Evolutionary conservation across 2,113 vertebrate species (phyloP), one percentile per base, ranked within the genome.

Genomic region (Hemicordylus capensis): DNA sequence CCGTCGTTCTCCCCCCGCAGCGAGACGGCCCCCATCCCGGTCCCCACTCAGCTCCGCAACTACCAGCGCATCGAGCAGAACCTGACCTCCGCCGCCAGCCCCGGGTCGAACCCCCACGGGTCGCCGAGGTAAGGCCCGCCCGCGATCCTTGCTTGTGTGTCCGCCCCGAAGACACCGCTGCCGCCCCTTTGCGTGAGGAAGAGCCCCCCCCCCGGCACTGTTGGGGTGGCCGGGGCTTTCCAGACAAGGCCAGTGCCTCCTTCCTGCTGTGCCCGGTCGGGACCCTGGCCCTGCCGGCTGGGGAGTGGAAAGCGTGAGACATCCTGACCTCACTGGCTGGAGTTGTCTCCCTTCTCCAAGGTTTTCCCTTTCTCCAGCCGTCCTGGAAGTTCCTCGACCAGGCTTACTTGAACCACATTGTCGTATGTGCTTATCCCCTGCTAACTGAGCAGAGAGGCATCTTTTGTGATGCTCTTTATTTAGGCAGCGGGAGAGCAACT

Each of bases 21-120:
- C 0, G 98, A 99, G 90, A 98, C 98, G 1, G 97, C 97, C 1
- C 98, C 98, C 1, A 98, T 99, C 93, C 98, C 98, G 0, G 98
- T 99, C 79, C 98, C 98, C 81, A 99, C 98, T 3, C 98, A 99
- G 94, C 96, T 99, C 3, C 97, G 97, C 84, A 99, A 99, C 94
- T 99, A 99, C 86, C 98, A 99, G 93, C 98, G 98, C 85, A 99
- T 99, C 74, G 99, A 99, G 46, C 98, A 99, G 96, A 98, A 99
- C 91, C 98, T 99, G 22, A 98, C 96, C 83, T 98, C 97, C 85
- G 97, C 97, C 89, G 95, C 95, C 85, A 95, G 93, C 97, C 98
- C 87, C 7, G 95, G 94, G 48, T 93, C 97, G 81, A 97, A 97
- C 9, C 94, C 97, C 28, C 98, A 97, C 76, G 96, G 97, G 82